phyloP scores from a whole-genome alignment of 2,888 invertebrate genomes.

The Ptilodon capucinus region DNA sequence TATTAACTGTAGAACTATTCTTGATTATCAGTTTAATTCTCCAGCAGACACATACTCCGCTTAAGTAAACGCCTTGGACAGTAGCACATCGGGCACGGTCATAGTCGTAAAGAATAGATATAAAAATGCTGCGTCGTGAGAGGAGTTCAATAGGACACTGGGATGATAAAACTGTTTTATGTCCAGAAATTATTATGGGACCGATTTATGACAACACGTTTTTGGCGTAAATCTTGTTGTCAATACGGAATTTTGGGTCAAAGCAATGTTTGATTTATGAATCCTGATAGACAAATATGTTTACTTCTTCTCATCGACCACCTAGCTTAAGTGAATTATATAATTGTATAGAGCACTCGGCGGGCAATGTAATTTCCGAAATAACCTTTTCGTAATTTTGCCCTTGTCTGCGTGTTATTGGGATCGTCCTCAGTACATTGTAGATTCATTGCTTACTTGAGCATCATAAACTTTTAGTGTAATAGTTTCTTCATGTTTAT shows the following conservation, averaged over 20 bases:
- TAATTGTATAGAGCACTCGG: no score
- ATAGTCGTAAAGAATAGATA: slow-evolving; percentile 51
- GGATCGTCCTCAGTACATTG: no score
- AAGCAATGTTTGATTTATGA: neutral
- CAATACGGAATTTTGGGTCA: neutral
- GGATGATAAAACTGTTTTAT: slow-evolving; percentile 43
- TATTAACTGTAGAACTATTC: no score
- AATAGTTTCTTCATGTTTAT: no score
- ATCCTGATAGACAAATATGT: no score
- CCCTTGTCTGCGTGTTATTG: no score
- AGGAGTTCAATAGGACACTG: slow-evolving; percentile 33
- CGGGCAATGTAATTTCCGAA: no score
- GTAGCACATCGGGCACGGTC: slow-evolving; percentile 24
- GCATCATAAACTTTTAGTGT: no score
- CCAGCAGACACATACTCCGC: neutral
- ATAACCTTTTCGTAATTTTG: no score
- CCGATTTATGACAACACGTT: slow-evolving; percentile 31
- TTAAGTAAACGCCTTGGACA: slow-evolving; percentile 2
- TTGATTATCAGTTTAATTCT: neutral
- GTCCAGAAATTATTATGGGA: slow-evolving; percentile 33
- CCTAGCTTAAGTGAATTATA: no score
- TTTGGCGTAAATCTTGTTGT: slow-evolving; percentile 15
- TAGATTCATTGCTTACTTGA: no score
- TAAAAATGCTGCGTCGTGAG: slow-evolving; percentile 46
- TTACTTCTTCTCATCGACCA: no score